phyloP scores from a whole-genome alignment of 2,888 invertebrate species.

The Mayetiola destructor region DNA sequence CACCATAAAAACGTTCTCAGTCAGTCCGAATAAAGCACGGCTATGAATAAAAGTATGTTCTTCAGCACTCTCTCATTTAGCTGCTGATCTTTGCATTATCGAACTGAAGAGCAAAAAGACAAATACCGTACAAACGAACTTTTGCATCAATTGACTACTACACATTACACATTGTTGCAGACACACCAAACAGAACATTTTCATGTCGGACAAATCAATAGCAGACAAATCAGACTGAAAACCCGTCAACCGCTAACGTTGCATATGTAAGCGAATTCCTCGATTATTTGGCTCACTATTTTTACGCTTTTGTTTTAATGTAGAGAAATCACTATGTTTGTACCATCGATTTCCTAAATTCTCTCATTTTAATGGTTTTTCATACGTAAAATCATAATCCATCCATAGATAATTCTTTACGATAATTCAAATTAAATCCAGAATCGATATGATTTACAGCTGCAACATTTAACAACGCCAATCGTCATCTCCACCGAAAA shows the following conservation, averaged over 20 bases:
- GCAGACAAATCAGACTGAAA: constrained; percentile 19
- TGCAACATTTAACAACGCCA: too few species aligned
- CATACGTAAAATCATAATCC: too few species aligned
- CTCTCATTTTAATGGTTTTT: too few species aligned
- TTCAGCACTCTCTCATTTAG: constrained; percentile 13
- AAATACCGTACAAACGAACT: background rate
- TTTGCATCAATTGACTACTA: background rate
- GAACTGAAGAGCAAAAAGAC: background rate
- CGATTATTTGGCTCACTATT: too few species aligned
- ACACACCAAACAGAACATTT: constrained; percentile 16
- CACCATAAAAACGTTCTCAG: background rate
- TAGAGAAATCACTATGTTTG: too few species aligned
- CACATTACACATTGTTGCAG: background rate
- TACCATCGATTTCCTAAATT: too few species aligned
- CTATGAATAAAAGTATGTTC: constrained; percentile 11
- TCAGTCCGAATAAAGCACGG: background rate
- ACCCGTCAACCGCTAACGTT: constrained; percentile 16
- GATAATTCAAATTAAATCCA: too few species aligned
- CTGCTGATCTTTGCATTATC: constrained; percentile 13
- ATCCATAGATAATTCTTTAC: too few species aligned
- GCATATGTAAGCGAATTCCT: constrained; percentile 15
- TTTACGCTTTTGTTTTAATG: too few species aligned
- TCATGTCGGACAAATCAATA: constrained; percentile 20
- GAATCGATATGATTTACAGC: too few species aligned
- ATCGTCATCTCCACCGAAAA: too few species aligned